Evolutionary conservation across 2,888 invertebrate genomes (phyloP).

Genomic region (Baccha elongata): DNA sequence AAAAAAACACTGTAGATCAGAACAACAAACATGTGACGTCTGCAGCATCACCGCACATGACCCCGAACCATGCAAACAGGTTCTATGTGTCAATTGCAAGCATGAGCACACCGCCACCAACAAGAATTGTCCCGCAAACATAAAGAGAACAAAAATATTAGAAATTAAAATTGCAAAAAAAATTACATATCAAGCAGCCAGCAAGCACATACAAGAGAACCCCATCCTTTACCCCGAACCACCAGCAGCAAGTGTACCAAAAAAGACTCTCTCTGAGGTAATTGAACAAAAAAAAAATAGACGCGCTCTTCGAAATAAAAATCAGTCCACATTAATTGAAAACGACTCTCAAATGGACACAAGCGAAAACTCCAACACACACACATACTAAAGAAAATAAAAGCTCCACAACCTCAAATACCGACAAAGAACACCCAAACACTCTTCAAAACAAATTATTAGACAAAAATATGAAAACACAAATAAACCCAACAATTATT

Average conservation of each 20-base stretch:
- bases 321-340: background rate
- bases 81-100: conserved; percentile 1
- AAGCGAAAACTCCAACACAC: too few relatives aligned
- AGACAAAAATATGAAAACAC: background rate
- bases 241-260: background rate
- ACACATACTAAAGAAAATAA: background rate
- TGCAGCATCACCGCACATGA: conserved; percentile 2
- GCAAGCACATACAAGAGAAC: background rate
- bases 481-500: background rate
- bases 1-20: conserved; percentile 27
- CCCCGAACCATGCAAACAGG: conserved; percentile 2
- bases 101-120: background rate
- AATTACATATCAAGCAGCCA: conserved; percentile 7
- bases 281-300: background rate
- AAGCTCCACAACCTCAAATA: background rate
- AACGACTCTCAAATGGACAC: background rate
- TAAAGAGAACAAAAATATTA: background rate
- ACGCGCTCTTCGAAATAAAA: background rate
- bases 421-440: background rate
- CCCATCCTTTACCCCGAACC: background rate
- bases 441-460: too few relatives aligned
- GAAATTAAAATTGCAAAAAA: conserved; percentile 5
- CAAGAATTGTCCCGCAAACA: background rate
- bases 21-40: too few relatives aligned
- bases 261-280: background rate